These are phyloP conservation scores for Ectemnius cavifrons DNA, from an alignment of 2,888 invertebrate species.

Conservation along the genomic window DNA sequence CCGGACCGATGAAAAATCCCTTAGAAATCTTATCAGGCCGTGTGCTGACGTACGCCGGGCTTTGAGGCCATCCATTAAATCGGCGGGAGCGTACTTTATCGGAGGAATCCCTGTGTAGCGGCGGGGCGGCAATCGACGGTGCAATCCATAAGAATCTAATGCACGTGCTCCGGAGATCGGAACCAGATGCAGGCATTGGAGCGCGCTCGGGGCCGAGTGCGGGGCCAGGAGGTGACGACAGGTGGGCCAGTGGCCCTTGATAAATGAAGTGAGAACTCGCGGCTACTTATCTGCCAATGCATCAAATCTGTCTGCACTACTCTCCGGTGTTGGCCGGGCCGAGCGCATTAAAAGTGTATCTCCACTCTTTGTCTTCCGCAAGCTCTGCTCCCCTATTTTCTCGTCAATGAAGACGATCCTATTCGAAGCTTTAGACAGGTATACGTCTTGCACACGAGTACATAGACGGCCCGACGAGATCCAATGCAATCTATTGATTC, in stretches of 20 bases:
- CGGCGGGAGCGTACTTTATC: conserved; percentile 42
- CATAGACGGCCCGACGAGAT: too few relatives aligned
- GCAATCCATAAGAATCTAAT: conserved; percentile 50
- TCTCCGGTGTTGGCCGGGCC: conserved; percentile 15
- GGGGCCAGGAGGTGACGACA: conserved; percentile 59
- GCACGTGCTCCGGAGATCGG: conserved; percentile 39
- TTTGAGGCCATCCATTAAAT: conserved; percentile 57
- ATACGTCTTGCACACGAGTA: too few relatives aligned
- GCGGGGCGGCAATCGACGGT: conserved; percentile 22
- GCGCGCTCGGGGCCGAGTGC: conserved; percentile 32
- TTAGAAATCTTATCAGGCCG: conserved; percentile 48
- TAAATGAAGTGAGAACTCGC: conserved; percentile 70
- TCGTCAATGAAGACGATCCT: too few relatives aligned
- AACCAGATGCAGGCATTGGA: not conserved
- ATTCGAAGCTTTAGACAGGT: too few relatives aligned
- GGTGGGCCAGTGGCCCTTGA: conserved; percentile 64
- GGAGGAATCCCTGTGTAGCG: not conserved
- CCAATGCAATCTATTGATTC: too few relatives aligned
- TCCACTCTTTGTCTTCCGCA: conserved; percentile 31
- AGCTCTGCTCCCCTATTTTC: not conserved
- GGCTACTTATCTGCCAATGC: conserved; percentile 69
- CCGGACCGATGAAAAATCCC: conserved; percentile 45
- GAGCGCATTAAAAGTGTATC: conserved; percentile 56
- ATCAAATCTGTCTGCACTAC: conserved; percentile 65
- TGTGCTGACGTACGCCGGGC: conserved; percentile 35